phyloP scores from a whole-genome alignment of 2,888 invertebrate species.

The Machimus atricapillus region DNA sequence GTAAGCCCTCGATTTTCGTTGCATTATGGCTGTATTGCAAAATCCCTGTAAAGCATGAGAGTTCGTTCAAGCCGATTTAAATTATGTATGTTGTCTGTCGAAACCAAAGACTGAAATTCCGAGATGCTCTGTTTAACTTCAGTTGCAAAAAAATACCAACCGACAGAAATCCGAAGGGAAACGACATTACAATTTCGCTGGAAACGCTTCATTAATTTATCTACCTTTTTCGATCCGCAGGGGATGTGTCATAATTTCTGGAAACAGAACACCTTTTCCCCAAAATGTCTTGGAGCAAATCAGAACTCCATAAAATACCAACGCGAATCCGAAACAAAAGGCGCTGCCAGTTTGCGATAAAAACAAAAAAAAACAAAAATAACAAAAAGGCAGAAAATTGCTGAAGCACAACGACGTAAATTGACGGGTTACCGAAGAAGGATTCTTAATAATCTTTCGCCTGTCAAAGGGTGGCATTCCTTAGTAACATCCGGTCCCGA shows the following conservation, averaged over 20 bases:
- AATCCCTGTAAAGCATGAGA: too few species aligned
- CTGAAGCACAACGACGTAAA: not conserved
- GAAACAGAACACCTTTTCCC: not conserved
- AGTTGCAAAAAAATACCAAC: not conserved
- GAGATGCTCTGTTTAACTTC: not conserved
- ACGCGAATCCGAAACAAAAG: not conserved
- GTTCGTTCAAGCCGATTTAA: too few species aligned
- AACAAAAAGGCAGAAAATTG: not conserved
- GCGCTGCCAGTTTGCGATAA: not conserved
- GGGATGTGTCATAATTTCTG: not conserved
- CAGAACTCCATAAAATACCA: not conserved
- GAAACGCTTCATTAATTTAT: not conserved
- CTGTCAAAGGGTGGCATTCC: not conserved
- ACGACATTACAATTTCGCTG: not conserved
- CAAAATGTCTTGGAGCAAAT: not conserved
- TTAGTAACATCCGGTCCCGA: not conserved
- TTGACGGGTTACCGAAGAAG: not conserved
- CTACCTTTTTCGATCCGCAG: not conserved
- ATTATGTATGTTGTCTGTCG: not conserved
- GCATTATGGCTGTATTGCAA: too few species aligned
- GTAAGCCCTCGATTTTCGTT: too few species aligned
- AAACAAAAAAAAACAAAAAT: not conserved
- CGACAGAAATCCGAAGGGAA: not conserved
- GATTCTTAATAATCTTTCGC: not conserved
- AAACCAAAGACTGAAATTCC: not conserved